Evolutionary conservation across 2,797 vertebrate genomes (phyloP), one percentile per base, ranked within the genome.

Genomic region (Sciaenops ocellatus): DNA sequence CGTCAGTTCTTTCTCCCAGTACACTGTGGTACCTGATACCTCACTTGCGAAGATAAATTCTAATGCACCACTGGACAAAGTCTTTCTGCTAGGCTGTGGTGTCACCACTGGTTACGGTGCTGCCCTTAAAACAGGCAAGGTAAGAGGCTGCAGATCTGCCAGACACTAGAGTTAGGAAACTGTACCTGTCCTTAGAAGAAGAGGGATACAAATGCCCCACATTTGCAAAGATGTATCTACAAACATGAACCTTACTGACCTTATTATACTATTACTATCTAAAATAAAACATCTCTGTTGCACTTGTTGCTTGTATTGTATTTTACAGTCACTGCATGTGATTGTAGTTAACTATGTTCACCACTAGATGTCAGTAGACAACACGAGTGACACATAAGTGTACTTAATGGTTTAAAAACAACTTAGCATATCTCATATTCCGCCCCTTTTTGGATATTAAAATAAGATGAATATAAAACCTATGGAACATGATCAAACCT

Each of bases 41-140:
- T 98, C 97, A 0, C 88, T 99, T 51, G 94, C 97, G 46, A 99
- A 97, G 90, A 96, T 99, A 72, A 92, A 96, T 1, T 59, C 88
- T 7, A 82, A 90, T 11, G 98, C 98, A 10, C 96, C 97, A 3
- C 89, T 98, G 24, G 95, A 98, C 77, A 98, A 96, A 94, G 97
- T 99, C 69, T 98, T 96, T 81, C 94, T 99, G 44, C 93, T 98
- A 4, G 97, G 98, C 56, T 99, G 97, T 81, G 96, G 96, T 1
- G 92, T 99, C 85, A 97, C 97, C 56, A 98, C 97, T 0, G 98
- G 98, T 41, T 99, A 97, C 0, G 97, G 97, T 17, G 98, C 98
- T 24, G 97, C 90, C 38, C 3, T 98, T 28, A 98, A 98, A 44
- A 94, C 96, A 7, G 98, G 94, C 30, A 96, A 97, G 96, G 98